Conservation (phyloP, 2,113 vertebrate genomes). For the Xenopus borealis region DNA sequence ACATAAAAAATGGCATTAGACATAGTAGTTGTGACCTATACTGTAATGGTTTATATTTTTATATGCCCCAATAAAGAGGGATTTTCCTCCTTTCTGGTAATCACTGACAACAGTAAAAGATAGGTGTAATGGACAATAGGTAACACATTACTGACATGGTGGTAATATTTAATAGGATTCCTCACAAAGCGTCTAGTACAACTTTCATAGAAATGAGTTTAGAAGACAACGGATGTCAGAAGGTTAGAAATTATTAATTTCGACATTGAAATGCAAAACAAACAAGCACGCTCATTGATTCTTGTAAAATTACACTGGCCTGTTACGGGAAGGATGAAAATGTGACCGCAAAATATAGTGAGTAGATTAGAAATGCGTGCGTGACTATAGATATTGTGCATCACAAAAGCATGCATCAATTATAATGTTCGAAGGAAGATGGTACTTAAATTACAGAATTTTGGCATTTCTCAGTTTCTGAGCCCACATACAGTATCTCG, state of each 20-base stretch:
- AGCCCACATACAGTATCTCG: not conserved
- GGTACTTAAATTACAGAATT: not conserved
- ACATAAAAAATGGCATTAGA: too few relatives aligned
- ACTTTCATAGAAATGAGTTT: slow-evolving; percentile 4
- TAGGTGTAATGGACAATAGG: not conserved
- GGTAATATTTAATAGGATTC: not conserved
- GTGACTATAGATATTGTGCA: slow-evolving; percentile 3
- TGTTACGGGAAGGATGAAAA: slow-evolving; percentile 30
- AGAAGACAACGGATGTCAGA: slow-evolving; percentile 3
- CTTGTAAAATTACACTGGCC: slow-evolving; percentile 29
- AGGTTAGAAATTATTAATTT: slow-evolving; percentile 26
- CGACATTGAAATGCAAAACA: slow-evolving; percentile 34
- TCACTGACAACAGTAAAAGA: too few relatives aligned
- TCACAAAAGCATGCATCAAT: not conserved
- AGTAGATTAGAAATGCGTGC: slow-evolving; percentile 14
- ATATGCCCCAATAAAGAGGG: too few relatives aligned
- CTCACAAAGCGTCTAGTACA: not conserved
- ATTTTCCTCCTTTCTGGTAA: too few relatives aligned
- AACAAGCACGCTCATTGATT: slow-evolving; percentile 37
- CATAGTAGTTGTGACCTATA: too few relatives aligned
- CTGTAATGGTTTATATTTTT: too few relatives aligned
- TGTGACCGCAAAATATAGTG: slow-evolving; percentile 19
- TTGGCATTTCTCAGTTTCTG: not conserved
- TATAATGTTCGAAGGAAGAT: not conserved
- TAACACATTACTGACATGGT: not conserved